phyloP scores from a whole-genome alignment of 2,113 vertebrate species.

The Peromyscus californicus region DNA sequence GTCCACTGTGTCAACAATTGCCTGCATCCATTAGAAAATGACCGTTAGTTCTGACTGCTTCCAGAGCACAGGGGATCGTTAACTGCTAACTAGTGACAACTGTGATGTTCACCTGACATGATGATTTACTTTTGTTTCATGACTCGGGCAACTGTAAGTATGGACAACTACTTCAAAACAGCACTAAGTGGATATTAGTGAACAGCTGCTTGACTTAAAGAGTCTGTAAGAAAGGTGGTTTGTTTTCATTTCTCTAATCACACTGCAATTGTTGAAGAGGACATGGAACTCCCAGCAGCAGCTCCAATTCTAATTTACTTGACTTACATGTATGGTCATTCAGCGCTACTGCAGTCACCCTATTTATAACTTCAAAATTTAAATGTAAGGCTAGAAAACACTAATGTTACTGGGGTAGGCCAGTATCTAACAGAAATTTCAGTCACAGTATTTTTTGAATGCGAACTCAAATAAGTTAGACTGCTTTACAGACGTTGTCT shows the following conservation, averaged over 20 bases:
- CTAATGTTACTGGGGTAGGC: constrained; percentile 2
- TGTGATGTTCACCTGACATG: constrained; percentile 85
- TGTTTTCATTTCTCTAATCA: neutral
- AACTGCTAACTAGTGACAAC: constrained; percentile 79
- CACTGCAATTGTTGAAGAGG: constrained; percentile 25
- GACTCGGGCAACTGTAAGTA: constrained; percentile 76
- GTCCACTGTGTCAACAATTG: constrained; percentile 99
- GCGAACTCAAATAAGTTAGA: constrained; percentile 53
- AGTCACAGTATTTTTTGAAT: constrained; percentile 27
- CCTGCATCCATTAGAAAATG: constrained; percentile 91
- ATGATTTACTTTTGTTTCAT: constrained; percentile 85
- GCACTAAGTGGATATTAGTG: constrained; percentile 70
- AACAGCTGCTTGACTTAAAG: constrained; percentile 49
- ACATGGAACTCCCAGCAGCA: constrained; percentile 62
- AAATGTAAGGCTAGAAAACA: constrained; percentile 73
- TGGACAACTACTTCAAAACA: constrained; percentile 72
- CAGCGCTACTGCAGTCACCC: neutral
- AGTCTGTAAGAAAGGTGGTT: constrained; percentile 71
- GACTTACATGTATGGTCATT: constrained; percentile 19
- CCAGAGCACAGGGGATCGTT: constrained; percentile 75
- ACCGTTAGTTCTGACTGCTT: constrained; percentile 84
- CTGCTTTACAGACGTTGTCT: constrained; percentile 66
- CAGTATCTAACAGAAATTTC: constrained; percentile 54
- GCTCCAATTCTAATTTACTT: constrained; percentile 63
- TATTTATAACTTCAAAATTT: constrained; percentile 57